These are phyloP conservation scores for Polypedilum vanderplanki DNA, from an alignment of 1,140 invertebrate genomes.

Conservation along the genomic window DNA sequence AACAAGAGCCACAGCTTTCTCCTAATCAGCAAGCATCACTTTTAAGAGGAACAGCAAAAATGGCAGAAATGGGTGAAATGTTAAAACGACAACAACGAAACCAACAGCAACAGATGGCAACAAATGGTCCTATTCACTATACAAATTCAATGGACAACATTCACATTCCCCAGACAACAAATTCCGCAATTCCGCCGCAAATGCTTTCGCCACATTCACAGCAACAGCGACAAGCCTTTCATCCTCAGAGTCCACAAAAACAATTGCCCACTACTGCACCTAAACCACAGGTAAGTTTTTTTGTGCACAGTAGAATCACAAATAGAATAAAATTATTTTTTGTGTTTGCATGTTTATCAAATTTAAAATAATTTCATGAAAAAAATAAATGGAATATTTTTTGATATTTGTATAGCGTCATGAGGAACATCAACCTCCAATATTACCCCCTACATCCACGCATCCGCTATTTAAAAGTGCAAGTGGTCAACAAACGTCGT, in stretches of 20 bases:
- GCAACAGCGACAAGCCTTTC: conserved; percentile 22
- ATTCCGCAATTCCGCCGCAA: not conserved
- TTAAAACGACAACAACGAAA: conserved; percentile 51
- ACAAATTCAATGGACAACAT: conserved; percentile 29
- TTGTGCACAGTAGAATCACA: conserved; percentile 33
- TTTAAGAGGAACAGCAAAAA: conserved; percentile 59
- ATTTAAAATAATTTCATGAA: too few relatives aligned
- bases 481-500: conserved; percentile 47
- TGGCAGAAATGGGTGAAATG: conserved; percentile 66
- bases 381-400: too few relatives aligned
- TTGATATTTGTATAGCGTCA: conserved; percentile 35
- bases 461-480: conserved; percentile 60
- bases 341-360: conserved; percentile 30
- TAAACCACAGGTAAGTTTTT: conserved; percentile 37
- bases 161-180: conserved; percentile 27
- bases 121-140: conserved; percentile 31
- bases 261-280: conserved; percentile 40
- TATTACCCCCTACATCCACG: conserved; percentile 60
- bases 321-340: conserved; percentile 19
- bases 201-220: conserved; percentile 7
- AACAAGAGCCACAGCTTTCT: conserved; percentile 30
- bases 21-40: conserved; percentile 33
- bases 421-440: conserved; percentile 56
- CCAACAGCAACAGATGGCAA: conserved; percentile 44
- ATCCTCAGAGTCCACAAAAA: conserved; percentile 29